Conservation (phyloP, 2,113 vertebrate species). For the Bagarius yarrelli region DNA sequence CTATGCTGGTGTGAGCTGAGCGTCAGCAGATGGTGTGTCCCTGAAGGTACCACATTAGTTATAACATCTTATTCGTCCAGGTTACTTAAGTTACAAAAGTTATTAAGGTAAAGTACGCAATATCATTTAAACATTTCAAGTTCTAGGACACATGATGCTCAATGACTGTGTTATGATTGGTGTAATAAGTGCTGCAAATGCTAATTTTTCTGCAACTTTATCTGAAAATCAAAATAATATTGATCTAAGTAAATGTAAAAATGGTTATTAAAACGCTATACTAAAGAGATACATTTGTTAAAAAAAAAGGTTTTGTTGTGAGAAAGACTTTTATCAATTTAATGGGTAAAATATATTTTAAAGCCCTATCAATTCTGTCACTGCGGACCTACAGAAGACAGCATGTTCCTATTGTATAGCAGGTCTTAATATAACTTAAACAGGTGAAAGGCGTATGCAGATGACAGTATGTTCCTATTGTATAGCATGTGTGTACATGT, state of each 20-base stretch:
- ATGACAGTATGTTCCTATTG: too few species aligned
- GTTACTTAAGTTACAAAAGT: slow-evolving; percentile 15
- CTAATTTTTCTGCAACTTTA: not conserved
- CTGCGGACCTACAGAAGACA: not conserved
- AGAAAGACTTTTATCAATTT: not conserved
- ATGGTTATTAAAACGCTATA: not conserved
- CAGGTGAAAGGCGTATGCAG: not conserved
- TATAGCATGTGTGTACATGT: too few species aligned
- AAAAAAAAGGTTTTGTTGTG: too few species aligned
- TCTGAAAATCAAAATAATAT: not conserved
- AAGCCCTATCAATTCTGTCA: not conserved
- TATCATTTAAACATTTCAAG: not conserved
- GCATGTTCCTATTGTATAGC: slow-evolving; percentile 3
- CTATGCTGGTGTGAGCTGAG: slow-evolving; percentile 32
- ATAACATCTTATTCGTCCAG: slow-evolving; percentile 7
- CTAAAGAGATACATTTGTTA: not conserved
- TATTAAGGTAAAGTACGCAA: not conserved
- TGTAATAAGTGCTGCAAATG: not conserved
- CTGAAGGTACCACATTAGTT: slow-evolving; percentile 28
- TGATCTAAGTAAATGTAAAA: not conserved
- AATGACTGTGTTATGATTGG: too few species aligned
- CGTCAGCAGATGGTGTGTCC: slow-evolving; percentile 41
- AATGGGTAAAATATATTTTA: not conserved
- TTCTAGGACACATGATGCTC: not conserved
- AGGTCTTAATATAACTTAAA: slow-evolving; percentile 11